Percentiles rank a stretch among this genome's conserved stretches.
phyloP scores from a whole-genome alignment of 2,797 vertebrate genomes.

The Rousettus madagascariensis region DNA sequence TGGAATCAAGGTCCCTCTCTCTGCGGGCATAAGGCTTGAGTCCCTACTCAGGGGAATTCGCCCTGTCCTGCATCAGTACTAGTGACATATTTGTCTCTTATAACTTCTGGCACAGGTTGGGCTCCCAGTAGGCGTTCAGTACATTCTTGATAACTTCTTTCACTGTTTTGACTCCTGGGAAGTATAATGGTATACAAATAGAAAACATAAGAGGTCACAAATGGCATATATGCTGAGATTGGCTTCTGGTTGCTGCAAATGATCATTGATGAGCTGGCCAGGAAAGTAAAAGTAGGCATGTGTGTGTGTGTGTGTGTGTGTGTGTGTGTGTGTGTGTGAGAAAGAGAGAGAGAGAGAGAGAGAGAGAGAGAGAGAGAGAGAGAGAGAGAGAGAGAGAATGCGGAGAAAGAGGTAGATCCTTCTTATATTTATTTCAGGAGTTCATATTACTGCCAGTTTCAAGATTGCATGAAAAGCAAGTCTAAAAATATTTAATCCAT shows the following conservation, averaged over 20 bases:
- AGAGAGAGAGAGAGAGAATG: too few species aligned
- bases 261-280: neutral
- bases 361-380: too few species aligned
- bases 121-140: neutral
- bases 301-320: neutral
- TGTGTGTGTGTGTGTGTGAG: neutral
- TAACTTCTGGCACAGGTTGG: neutral
- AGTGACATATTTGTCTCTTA: slow-evolving; percentile 15
- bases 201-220: neutral
- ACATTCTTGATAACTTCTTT: neutral
- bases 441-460: neutral
- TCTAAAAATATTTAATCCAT: neutral
- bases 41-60: too few species aligned
- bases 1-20: too few species aligned
- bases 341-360: too few species aligned
- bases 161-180: neutral
- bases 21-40: too few species aligned
- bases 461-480: neutral
- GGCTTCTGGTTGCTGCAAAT: neutral
- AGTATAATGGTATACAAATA: neutral
- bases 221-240: neutral
- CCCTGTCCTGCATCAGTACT: neutral
- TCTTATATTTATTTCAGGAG: neutral
- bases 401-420: neutral
- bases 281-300: neutral